These are phyloP conservation scores for Eumaeus atala DNA, from an alignment of 1,140 invertebrate genomes.

Conservation along the genomic window DNA sequence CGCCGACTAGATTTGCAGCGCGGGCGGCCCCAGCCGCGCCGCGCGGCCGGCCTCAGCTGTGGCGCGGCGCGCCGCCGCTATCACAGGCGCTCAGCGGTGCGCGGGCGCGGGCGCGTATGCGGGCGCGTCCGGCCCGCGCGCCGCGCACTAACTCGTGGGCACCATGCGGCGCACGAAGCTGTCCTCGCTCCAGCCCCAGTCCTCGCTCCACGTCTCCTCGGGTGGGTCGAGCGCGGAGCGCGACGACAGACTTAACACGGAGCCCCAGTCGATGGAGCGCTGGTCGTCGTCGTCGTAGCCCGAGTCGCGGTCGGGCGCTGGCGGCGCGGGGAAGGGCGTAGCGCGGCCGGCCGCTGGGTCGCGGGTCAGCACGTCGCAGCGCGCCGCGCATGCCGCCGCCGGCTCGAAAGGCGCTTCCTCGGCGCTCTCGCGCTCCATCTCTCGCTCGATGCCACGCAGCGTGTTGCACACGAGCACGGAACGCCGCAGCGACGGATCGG, in stretches of 20 bases:
- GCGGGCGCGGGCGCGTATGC: constrained; percentile 56
- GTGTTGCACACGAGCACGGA: constrained; percentile 97
- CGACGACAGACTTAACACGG: constrained; percentile 88
- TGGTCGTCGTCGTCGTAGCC: constrained; percentile 87
- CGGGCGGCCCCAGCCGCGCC: constrained; percentile 34
- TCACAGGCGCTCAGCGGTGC: constrained; percentile 62
- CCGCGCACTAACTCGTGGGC: constrained; percentile 69
- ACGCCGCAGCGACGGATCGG: constrained; percentile 91
- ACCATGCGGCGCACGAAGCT: constrained; percentile 71
- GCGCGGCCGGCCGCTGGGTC: constrained; percentile 74
- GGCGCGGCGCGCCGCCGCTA: constrained; percentile 38
- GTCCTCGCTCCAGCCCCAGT: constrained; percentile 70
- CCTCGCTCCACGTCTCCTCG: constrained; percentile 78
- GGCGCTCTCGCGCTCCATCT: constrained; percentile 87
- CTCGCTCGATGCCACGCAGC: constrained; percentile 89
- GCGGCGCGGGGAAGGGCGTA: constrained; percentile 61
- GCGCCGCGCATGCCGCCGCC: constrained; percentile 70
- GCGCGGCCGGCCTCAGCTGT: constrained; percentile 37
- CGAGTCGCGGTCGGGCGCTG: constrained; percentile 80
- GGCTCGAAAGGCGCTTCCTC: constrained; percentile 62
- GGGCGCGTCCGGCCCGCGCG: constrained; percentile 62
- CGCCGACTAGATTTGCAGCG: constrained; percentile 46
- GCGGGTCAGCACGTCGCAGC: constrained; percentile 71
- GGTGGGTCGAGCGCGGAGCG: constrained; percentile 88
- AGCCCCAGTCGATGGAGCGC: constrained; percentile 91